These are phyloP conservation scores for Calcarius lapponicus DNA, from an alignment of 2,797 vertebrate species.

Conservation along the genomic window DNA sequence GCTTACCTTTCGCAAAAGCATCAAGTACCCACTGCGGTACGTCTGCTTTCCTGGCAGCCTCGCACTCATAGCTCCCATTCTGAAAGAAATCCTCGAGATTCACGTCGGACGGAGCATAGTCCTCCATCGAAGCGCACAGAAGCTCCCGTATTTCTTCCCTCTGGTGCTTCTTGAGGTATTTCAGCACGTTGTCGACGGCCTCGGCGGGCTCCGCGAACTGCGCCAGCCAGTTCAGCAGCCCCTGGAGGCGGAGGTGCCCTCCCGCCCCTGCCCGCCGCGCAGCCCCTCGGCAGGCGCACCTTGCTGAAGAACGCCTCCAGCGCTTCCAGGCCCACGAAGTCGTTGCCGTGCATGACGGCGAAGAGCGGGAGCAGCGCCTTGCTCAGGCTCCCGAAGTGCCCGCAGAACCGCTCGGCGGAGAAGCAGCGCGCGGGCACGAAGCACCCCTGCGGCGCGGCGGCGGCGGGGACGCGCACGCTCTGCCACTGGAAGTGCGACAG, in stretches of 20 bases:
- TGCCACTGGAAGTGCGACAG: constrained; percentile 87
- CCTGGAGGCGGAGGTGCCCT: constrained; percentile 76
- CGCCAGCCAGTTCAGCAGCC: constrained; percentile 86
- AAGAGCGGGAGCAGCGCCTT: constrained; percentile 86
- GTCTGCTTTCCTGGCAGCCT: constrained; percentile 20
- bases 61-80: constrained; percentile 33
- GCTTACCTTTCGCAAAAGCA: constrained; percentile 75
- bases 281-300: constrained; percentile 41
- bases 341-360: constrained; percentile 89
- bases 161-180: constrained; percentile 72
- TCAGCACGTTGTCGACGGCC: constrained; percentile 81
- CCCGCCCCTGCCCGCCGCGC: constrained; percentile 30
- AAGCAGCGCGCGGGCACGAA: constrained; percentile 85
- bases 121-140: constrained; percentile 80
- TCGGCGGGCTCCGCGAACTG: constrained; percentile 74
- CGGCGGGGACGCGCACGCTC: constrained; percentile 49
- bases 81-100: constrained; percentile 84
- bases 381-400: constrained; percentile 80
- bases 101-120: constrained; percentile 82
- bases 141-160: constrained; percentile 68
- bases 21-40: constrained; percentile 80
- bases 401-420: constrained; percentile 80
- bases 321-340: constrained; percentile 77
- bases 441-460: constrained; percentile 46
- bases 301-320: constrained; percentile 77